Percentiles rank a stretch among this genome's conserved stretches.
These are phyloP conservation scores for Enteromius unitaeniatus DNA, from an alignment of 2,797 vertebrate species.

Conservation along the genomic window DNA sequence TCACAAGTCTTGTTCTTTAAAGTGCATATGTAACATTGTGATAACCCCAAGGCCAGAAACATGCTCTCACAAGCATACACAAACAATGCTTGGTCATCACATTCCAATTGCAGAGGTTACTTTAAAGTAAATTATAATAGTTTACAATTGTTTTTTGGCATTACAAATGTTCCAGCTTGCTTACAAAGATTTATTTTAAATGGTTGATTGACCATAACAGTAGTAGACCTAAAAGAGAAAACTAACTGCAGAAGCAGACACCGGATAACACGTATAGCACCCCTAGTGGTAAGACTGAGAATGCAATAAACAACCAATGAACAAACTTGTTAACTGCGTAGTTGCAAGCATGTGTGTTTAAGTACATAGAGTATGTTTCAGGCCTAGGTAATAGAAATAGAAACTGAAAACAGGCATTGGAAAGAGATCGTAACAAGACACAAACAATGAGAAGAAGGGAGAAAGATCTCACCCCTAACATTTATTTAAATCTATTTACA, in stretches of 20 bases:
- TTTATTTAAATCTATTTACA: conserved; percentile 65
- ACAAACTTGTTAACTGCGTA: background rate
- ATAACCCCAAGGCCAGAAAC: background rate
- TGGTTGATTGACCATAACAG: background rate
- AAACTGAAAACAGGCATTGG: conserved; percentile 5
- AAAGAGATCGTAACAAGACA: conserved; percentile 42
- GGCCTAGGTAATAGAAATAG: background rate
- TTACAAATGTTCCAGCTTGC: background rate
- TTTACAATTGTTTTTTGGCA: background rate
- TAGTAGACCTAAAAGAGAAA: background rate
- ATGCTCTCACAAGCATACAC: background rate
- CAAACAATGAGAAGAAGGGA: conserved; percentile 27
- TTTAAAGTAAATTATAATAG: background rate
- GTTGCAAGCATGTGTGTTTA: background rate
- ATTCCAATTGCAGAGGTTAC: background rate
- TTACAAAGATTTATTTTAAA: background rate
- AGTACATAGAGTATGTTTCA: background rate
- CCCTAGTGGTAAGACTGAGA: background rate
- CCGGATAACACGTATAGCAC: background rate
- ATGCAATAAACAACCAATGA: background rate
- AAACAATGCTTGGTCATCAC: background rate
- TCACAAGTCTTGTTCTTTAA: background rate
- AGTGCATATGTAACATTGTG: background rate
- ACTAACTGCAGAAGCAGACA: background rate
- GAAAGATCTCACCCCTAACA: conserved; percentile 51